Conservation (phyloP, 2,888 invertebrate genomes). For the Mythimna vitellina region DNA sequence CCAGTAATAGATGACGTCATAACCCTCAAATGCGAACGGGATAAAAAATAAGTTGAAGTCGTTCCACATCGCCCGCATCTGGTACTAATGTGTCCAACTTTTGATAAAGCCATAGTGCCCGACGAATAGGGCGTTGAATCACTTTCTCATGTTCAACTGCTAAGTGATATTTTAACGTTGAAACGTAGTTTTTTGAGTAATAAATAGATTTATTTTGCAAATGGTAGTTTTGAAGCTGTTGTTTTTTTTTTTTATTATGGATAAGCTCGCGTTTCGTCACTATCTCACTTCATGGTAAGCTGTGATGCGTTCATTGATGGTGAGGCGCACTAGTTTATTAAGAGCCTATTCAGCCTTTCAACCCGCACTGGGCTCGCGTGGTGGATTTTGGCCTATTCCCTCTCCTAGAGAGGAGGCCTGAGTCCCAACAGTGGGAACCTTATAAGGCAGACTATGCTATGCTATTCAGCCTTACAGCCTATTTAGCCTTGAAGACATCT, state of each 20-base stretch:
- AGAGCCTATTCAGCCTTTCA: too few species aligned
- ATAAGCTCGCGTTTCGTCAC: neutral
- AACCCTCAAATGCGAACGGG: constrained; percentile 66
- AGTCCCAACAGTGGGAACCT: too few species aligned
- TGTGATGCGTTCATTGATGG: too few species aligned
- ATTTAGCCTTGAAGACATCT: too few species aligned
- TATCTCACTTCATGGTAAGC: too few species aligned
- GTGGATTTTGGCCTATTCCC: too few species aligned
- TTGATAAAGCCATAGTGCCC: constrained; percentile 79
- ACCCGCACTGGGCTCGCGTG: too few species aligned
- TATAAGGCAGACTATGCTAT: too few species aligned
- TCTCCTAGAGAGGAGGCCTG: too few species aligned
- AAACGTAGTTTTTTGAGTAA: constrained; percentile 28
- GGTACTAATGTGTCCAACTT: constrained; percentile 81
- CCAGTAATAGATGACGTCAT: constrained; percentile 67
- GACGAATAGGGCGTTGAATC: constrained; percentile 75
- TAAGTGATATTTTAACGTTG: constrained; percentile 62
- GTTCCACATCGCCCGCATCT: constrained; percentile 76
- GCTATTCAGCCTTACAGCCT: too few species aligned
- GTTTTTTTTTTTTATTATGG: neutral
- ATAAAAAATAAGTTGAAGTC: constrained; percentile 76
- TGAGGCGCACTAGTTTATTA: too few species aligned
- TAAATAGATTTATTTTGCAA: neutral
- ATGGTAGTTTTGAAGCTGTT: constrained; percentile 9
- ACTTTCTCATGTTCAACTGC: constrained; percentile 75